phyloP scores from a whole-genome alignment of 2,113 vertebrate species.

The Colinus virginianus region DNA sequence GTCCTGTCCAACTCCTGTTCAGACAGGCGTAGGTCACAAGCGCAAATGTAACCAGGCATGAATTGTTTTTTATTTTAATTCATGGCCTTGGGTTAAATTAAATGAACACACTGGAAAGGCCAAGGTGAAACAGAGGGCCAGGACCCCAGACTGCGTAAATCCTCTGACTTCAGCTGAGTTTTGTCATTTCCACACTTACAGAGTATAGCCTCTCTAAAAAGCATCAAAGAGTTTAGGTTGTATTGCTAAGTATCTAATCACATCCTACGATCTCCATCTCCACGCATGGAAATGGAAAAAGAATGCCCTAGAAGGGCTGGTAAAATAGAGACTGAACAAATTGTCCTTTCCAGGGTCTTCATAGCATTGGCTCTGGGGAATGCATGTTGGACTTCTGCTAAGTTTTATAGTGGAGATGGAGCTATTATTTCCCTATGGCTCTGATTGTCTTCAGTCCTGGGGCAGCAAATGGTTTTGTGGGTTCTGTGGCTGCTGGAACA shows the following conservation, averaged over 20 bases:
- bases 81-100: slow-evolving; percentile 69
- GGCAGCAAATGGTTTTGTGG: background rate
- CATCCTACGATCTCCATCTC: too few species aligned
- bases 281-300: background rate
- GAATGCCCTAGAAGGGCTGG: rapidly evolving
- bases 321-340: background rate
- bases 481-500: background rate
- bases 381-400: rapidly evolving
- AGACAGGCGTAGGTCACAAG: slow-evolving; percentile 68
- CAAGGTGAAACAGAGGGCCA: slow-evolving; percentile 54
- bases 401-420: background rate
- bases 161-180: background rate
- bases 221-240: background rate
- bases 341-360: background rate
- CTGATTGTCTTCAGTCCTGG: rapidly evolving
- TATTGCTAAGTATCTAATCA: background rate
- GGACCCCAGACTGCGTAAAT: slow-evolving; percentile 31
- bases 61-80: slow-evolving; percentile 53
- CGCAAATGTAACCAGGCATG: slow-evolving; percentile 65
- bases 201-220: background rate
- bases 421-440: background rate
- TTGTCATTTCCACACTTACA: background rate
- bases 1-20: slow-evolving; percentile 70
- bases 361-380: background rate
- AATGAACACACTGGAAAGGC: slow-evolving; percentile 40